phyloP scores from a whole-genome alignment of 2,113 vertebrate genomes.

The Sander vitreus region DNA sequence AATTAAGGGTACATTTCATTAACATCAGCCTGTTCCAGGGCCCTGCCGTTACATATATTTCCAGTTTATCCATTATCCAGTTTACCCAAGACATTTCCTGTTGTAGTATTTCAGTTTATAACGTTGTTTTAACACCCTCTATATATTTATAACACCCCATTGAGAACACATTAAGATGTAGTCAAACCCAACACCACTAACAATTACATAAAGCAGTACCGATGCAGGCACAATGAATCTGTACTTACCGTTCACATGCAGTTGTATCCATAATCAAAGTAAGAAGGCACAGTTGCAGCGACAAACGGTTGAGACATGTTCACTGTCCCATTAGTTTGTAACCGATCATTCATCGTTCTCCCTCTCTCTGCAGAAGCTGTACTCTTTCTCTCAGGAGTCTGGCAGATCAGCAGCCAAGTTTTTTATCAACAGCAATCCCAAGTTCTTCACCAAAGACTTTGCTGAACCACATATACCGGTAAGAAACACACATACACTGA shows the following conservation, averaged over 20 bases:
- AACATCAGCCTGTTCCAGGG: no score
- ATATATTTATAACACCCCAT: no score
- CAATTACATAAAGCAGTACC: no score
- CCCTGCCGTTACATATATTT: neutral
- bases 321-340: neutral
- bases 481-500: conserved; percentile 49
- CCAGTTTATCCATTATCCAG: neutral
- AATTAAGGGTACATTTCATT: neutral
- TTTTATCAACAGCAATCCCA: conserved; percentile 88
- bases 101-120: neutral
- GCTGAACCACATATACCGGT: conserved; percentile 93
- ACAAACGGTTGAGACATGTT: no score
- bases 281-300: neutral
- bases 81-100: neutral
- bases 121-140: neutral
- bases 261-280: neutral
- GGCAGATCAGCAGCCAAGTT: conserved; percentile 91
- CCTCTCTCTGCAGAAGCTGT: conserved; percentile 83
- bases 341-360: neutral
- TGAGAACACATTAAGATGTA: no score
- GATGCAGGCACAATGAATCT: neutral
- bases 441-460: conserved; percentile 91
- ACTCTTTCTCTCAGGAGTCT: conserved; percentile 89
- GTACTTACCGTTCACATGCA: neutral
- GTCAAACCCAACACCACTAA: no score